These are phyloP conservation scores for Lagorchestes hirsutus DNA, from an alignment of 2,797 vertebrate genomes.

Conservation along the genomic window DNA sequence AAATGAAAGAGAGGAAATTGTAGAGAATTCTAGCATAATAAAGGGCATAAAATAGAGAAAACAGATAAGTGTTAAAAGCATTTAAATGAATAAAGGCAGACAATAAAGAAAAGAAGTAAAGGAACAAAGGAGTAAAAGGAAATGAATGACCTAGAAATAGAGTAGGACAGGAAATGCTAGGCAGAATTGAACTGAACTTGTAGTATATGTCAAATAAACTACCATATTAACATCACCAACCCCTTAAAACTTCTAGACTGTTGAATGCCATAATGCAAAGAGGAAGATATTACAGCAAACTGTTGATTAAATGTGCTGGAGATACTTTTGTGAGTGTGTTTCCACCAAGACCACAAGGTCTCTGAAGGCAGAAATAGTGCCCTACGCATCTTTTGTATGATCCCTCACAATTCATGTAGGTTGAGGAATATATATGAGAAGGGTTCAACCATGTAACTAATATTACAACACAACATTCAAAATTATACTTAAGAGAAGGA, in stretches of 20 bases:
- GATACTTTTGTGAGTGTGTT: slow-evolving; percentile 32
- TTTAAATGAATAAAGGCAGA: background rate
- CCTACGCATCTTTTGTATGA: background rate
- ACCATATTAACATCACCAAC: slow-evolving; percentile 10
- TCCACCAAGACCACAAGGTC: background rate
- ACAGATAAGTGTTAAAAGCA: background rate
- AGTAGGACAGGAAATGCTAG: slow-evolving; percentile 5
- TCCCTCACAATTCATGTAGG: background rate
- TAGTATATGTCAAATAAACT: background rate
- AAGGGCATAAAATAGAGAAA: slow-evolving; percentile 28
- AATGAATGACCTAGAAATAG: background rate
- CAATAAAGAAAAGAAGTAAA: background rate
- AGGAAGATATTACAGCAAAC: background rate
- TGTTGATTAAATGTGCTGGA: background rate
- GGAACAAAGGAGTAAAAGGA: background rate
- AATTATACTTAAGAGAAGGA: background rate
- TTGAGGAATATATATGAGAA: background rate
- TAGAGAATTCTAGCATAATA: background rate
- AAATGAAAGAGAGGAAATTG: slow-evolving; percentile 4
- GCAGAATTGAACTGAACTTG: slow-evolving; percentile 20
- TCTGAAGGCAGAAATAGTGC: background rate
- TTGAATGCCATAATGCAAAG: slow-evolving; percentile 35
- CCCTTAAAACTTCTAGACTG: slow-evolving; percentile 48
- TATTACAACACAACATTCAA: background rate
- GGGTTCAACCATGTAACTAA: background rate